These are phyloP conservation scores for Astyanax mexicanus DNA, from an alignment of 2,797 vertebrate species.

Conservation along the genomic window DNA sequence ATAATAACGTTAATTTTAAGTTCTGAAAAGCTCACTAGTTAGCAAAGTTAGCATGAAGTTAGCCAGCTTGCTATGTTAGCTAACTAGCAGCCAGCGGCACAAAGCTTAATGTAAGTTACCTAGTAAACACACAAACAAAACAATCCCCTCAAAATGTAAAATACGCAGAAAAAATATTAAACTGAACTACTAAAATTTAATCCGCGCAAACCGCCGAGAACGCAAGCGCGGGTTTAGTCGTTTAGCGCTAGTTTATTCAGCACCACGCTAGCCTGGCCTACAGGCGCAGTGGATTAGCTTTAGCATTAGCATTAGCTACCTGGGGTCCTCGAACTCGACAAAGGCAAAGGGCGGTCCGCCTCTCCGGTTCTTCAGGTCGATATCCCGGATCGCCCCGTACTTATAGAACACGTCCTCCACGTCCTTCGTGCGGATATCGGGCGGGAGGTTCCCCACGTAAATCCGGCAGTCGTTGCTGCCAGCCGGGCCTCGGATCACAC, in stretches of 20 bases:
- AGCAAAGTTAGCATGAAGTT: not conserved
- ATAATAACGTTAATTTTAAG: too few relatives aligned
- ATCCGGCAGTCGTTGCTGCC: constrained; percentile 89
- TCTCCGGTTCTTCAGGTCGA: constrained; percentile 91
- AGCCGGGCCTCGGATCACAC: constrained; percentile 81
- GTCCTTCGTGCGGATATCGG: constrained; percentile 91
- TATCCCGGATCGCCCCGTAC: constrained; percentile 90
- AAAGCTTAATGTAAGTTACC: too few relatives aligned
- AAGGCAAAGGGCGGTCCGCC: constrained; percentile 90
- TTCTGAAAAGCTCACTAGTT: too few relatives aligned
- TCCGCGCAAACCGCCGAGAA: too few relatives aligned
- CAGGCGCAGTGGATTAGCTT: not conserved
- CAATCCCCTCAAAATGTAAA: too few relatives aligned
- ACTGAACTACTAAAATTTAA: too few relatives aligned
- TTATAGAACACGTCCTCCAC: constrained; percentile 93
- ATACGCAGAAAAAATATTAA: too few relatives aligned
- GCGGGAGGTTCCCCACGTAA: constrained; percentile 90
- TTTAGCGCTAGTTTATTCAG: not conserved
- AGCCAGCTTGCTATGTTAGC: constrained; percentile 22
- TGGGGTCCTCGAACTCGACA: constrained; percentile 85
- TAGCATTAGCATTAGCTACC: constrained; percentile 72
- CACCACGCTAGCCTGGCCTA: constrained; percentile 1
- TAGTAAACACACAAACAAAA: too few relatives aligned
- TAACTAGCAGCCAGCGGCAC: too few relatives aligned
- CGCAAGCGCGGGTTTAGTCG: too few relatives aligned